A percentile compares a stretch with the other conserved stretches of the same genome.
phyloP scores from a whole-genome alignment of 1,140 invertebrate species.

The Adelges cooleyi region DNA sequence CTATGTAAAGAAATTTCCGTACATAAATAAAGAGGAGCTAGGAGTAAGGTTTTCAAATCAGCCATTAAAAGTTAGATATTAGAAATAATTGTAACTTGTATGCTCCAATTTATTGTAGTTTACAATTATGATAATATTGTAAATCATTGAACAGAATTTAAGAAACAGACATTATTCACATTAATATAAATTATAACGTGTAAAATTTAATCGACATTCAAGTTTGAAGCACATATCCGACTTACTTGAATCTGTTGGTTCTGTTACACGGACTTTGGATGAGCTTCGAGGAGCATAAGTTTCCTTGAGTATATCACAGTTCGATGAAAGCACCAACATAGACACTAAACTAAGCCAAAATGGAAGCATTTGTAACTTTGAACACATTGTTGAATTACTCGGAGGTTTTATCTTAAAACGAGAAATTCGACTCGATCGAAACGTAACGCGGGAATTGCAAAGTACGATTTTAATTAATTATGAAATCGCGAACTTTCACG shows the following conservation, averaged over 20 bases:
- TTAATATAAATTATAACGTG: too few relatives aligned
- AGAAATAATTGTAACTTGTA: too few relatives aligned
- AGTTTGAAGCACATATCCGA: too few relatives aligned
- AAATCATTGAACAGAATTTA: too few relatives aligned
- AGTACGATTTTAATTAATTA: not conserved
- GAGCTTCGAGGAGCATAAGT: not conserved
- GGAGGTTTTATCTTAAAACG: not conserved
- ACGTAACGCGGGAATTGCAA: not conserved
- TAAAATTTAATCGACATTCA: too few relatives aligned
- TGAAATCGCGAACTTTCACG: not conserved
- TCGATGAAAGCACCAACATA: not conserved
- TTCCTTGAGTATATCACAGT: slow-evolving; percentile 2
- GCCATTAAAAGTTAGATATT: too few relatives aligned
- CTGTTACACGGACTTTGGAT: slow-evolving; percentile 2
- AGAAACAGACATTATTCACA: too few relatives aligned
- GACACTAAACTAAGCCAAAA: not conserved
- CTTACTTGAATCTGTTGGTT: slow-evolving; percentile 6
- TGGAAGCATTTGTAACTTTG: not conserved
- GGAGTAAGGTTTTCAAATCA: too few relatives aligned
- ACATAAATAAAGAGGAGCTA: too few relatives aligned
- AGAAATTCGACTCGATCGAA: not conserved
- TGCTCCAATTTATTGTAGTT: too few relatives aligned
- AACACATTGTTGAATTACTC: slow-evolving; percentile 4
- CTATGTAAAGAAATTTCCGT: too few relatives aligned
- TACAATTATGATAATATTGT: too few relatives aligned